A percentile compares a stretch with the other conserved stretches of the same genome.
Evolutionary conservation across 2,797 vertebrate genomes (phyloP).

Genomic region (Vultur gryphus): DNA sequence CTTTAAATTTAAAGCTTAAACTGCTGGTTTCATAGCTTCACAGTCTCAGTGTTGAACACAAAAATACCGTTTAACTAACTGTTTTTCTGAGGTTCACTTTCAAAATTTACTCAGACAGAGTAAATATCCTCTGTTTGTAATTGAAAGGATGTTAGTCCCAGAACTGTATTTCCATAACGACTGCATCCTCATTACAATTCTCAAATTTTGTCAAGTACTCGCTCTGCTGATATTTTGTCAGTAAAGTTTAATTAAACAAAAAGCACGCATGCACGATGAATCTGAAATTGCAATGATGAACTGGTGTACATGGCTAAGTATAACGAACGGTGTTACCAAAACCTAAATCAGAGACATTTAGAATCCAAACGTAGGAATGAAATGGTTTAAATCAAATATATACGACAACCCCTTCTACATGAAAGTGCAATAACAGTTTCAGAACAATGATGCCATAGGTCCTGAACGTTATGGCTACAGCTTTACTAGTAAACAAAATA

Average conservation of each 20-base stretch:
- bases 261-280: background rate
- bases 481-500: background rate
- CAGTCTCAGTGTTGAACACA: background rate
- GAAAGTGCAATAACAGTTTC: background rate
- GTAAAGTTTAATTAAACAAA: constrained; percentile 36
- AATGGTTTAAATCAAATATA: background rate
- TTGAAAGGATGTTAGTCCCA: background rate
- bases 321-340: accelerated
- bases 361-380: accelerated
- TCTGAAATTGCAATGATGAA: background rate
- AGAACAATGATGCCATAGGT: background rate
- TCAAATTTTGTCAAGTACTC: background rate
- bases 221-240: background rate
- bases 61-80: background rate
- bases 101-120: background rate
- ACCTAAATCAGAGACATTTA: background rate
- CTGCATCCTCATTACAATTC: background rate
- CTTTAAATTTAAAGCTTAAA: background rate
- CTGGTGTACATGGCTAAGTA: background rate
- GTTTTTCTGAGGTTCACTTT: background rate
- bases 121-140: background rate
- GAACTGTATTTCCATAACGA: background rate
- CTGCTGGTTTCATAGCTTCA: background rate
- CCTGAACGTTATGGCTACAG: background rate
- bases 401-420: background rate